phyloP scores from a whole-genome alignment of 2,113 vertebrate genomes.

The Onychorhynchus coronatus region DNA sequence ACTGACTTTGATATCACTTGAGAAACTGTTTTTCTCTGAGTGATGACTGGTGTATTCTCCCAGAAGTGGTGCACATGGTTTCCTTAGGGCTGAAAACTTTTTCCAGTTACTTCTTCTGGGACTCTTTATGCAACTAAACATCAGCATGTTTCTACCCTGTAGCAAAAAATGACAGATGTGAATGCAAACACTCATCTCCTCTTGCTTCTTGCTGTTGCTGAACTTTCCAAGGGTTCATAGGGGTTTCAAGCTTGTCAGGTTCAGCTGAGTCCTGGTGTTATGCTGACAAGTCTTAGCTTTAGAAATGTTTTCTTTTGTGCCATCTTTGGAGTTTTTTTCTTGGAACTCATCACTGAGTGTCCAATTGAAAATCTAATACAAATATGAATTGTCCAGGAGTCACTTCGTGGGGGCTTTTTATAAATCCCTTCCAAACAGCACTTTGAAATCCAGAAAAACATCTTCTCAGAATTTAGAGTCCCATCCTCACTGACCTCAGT shows the following conservation, averaged over 20 bases:
- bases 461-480: background rate
- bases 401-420: background rate
- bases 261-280: background rate
- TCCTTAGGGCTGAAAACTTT: background rate
- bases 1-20: background rate
- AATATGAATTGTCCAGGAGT: background rate
- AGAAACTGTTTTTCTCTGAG: background rate
- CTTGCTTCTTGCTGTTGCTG: background rate
- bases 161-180: background rate
- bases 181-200: background rate
- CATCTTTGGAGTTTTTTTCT: background rate
- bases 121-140: background rate
- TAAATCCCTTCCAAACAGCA: background rate
- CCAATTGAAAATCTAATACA: background rate
- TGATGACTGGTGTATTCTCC: background rate
- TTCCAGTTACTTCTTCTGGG: background rate
- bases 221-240: background rate
- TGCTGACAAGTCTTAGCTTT: background rate
- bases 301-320: background rate
- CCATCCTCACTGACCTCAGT: background rate
- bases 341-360: background rate
- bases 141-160: background rate
- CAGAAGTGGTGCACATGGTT: background rate
- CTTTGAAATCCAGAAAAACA: background rate
- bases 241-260: background rate